Evolutionary conservation across 2,888 invertebrate species (phyloP), one percentile per base, ranked within the genome.

Genomic region (Aporophyla nigra): DNA sequence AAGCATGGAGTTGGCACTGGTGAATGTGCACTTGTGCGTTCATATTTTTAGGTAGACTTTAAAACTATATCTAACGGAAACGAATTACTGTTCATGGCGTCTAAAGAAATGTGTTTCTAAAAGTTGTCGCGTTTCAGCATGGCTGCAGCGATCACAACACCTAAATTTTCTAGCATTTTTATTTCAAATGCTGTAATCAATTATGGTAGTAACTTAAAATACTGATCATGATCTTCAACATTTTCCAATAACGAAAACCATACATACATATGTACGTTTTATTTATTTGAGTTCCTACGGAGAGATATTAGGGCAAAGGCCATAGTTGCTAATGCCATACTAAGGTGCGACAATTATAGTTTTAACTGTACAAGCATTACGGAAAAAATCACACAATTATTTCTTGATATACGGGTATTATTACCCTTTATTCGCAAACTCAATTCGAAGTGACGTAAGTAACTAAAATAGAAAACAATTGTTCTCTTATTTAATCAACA

Each of bases 401-500:
- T 49, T 46, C 0, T 56, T 21, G 24, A 24, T 14, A 46, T 1
- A 58, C 21, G 14, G n/a, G 10, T n/a, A 71, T 71, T 71, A 43
- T 46, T 46, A 12, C 12, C 24, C 24, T 2, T 24, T 40, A 40
- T 49, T 49, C 10, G 40, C 16, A 56, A 71, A 53, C 10, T 14
- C 16, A 16, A 40, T 49, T 4, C 4, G 3, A 71, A 43, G 67
- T 19, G 0, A 49, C 10, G 5, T 69, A 40, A 24, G 40, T 69
- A 21, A 69, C 21, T 24, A 14, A 71, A n/a, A 72, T 56, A 19
- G 46, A 56, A 46, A 56, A 72, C 19, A 14, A 46, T 40, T 69
- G 1, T 68, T 68, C 3, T 9, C 10, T 46, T 43, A 27, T 71
- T 71, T 27, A 12, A 72, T 14, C 49, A n/a, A 19, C n/a, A 33